Percentiles rank a stretch among this genome's conserved stretches.
These are phyloP conservation scores for Misgurnus mizolepis DNA, from an alignment of 2,113 vertebrate species.

Conservation along the genomic window DNA sequence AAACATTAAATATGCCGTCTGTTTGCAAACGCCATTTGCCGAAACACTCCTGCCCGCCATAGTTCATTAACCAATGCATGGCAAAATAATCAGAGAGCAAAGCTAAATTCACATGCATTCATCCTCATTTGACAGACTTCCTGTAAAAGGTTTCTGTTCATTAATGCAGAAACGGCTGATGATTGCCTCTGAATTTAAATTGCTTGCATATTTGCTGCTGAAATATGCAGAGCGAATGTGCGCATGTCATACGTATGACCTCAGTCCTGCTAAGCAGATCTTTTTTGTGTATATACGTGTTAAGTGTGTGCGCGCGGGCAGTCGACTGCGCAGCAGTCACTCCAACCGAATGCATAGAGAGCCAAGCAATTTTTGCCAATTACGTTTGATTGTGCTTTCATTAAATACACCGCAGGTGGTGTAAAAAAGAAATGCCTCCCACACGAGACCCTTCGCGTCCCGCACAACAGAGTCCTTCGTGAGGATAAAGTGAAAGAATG, in stretches of 20 bases:
- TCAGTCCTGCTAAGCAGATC: background rate
- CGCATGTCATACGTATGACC: background rate
- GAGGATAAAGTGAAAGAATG: slow-evolving; percentile 36
- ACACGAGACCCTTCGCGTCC: slow-evolving; percentile 42
- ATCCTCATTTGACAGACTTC: slow-evolving; percentile 22
- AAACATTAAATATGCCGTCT: slow-evolving; percentile 17
- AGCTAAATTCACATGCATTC: slow-evolving; percentile 6
- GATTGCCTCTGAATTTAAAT: slow-evolving; percentile 18
- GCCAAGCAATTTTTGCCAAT: slow-evolving; percentile 58
- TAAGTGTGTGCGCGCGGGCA: slow-evolving; percentile 24
- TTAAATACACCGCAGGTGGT: slow-evolving; percentile 64
- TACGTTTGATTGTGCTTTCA: slow-evolving; percentile 61
- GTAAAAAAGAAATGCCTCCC: slow-evolving; percentile 48
- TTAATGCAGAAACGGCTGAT: slow-evolving; percentile 41
- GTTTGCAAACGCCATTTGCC: slow-evolving; percentile 21
- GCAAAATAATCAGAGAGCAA: slow-evolving; percentile 24
- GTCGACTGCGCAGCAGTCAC: slow-evolving; percentile 30
- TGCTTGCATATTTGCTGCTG: background rate
- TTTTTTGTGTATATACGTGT: slow-evolving; percentile 25
- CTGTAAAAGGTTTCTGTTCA: slow-evolving; percentile 36
- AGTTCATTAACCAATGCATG: slow-evolving; percentile 1
- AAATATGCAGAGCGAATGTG: slow-evolving; percentile 22
- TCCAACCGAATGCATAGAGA: slow-evolving; percentile 41
- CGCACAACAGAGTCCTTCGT: slow-evolving; percentile 27
- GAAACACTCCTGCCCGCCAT: slow-evolving; percentile 8